Percentiles rank a stretch among this genome's conserved stretches.
phyloP scores from a whole-genome alignment of 2,113 vertebrate genomes.

The Lagenorhynchus albirostris region DNA sequence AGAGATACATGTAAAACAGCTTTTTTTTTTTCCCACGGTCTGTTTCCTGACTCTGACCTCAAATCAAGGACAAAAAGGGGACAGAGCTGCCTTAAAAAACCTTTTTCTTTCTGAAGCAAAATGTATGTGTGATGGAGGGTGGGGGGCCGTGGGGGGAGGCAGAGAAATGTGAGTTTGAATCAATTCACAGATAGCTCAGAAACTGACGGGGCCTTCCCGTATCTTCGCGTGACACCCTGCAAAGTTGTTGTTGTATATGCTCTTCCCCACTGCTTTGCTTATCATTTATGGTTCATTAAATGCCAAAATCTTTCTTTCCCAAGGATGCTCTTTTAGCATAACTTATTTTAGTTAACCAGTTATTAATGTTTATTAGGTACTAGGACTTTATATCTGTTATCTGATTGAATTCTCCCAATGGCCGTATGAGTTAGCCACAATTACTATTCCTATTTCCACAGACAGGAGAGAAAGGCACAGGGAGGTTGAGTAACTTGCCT shows the following conservation, averaged over 20 bases:
- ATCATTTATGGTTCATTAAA: not conserved
- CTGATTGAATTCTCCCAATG: not conserved
- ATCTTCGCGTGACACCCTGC: not conserved
- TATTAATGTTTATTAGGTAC: not conserved
- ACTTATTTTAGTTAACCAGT: not conserved
- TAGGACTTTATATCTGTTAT: not conserved
- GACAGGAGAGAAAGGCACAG: not conserved
- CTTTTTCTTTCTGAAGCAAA: not conserved
- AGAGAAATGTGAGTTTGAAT: not conserved
- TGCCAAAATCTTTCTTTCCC: not conserved
- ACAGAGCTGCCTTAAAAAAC: not conserved
- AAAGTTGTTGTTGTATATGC: not conserved
- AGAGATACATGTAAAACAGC: slow-evolving; percentile 5
- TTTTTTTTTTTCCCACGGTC: not conserved
- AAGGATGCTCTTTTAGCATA: not conserved
- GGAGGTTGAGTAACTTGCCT: not conserved
- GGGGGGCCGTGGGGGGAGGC: accelerated
- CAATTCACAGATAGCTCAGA: not conserved
- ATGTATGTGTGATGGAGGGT: not conserved
- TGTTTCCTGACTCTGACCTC: slow-evolving; percentile 42
- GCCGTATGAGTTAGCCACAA: not conserved
- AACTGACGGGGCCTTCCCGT: not conserved
- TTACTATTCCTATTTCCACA: not conserved
- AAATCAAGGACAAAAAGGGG: slow-evolving; percentile 36
- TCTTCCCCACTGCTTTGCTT: not conserved